Conservation (phyloP, 2,113 vertebrate genomes). For the Pollimyrus isidori region DNA sequence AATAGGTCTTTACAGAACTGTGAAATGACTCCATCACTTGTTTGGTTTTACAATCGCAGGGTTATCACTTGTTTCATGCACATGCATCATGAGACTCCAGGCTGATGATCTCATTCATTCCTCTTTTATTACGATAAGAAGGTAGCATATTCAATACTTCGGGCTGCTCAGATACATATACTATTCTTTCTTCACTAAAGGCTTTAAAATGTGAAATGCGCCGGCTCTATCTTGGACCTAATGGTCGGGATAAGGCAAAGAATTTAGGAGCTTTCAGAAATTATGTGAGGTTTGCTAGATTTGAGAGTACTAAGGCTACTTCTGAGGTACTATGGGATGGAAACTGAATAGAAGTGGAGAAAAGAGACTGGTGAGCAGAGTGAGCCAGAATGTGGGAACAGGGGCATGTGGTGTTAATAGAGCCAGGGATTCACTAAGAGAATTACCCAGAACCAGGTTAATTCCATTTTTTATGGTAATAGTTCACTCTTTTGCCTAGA, state of each 20-base stretch:
- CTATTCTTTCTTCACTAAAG: not conserved
- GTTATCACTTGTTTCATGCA: not conserved
- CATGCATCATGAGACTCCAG: slow-evolving; percentile 9
- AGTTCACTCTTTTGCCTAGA: slow-evolving; percentile 40
- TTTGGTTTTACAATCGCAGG: not conserved
- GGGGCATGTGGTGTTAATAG: slow-evolving; percentile 43
- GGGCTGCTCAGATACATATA: not conserved
- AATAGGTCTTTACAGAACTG: not conserved
- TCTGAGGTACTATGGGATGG: too few relatives aligned
- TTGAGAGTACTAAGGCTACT: slow-evolving; percentile 28
- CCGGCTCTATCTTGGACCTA: not conserved
- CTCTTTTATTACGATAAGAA: not conserved
- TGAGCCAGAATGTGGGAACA: slow-evolving; percentile 7
- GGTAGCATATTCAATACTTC: not conserved
- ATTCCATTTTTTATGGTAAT: slow-evolving; percentile 46
- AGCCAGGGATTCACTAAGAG: slow-evolving; percentile 42
- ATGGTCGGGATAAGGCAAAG: slow-evolving; percentile 26
- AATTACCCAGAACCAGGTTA: slow-evolving; percentile 31
- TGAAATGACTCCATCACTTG: not conserved
- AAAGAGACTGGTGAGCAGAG: slow-evolving; percentile 9
- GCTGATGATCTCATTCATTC: slow-evolving; percentile 24
- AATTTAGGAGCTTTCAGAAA: slow-evolving; percentile 46
- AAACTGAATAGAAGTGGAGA: slow-evolving; percentile 41
- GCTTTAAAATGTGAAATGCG: not conserved
- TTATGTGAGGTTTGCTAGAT: slow-evolving; percentile 34